Evolutionary conservation across 2,113 vertebrate species (phyloP).

Genomic region (Tapirus terrestris): DNA sequence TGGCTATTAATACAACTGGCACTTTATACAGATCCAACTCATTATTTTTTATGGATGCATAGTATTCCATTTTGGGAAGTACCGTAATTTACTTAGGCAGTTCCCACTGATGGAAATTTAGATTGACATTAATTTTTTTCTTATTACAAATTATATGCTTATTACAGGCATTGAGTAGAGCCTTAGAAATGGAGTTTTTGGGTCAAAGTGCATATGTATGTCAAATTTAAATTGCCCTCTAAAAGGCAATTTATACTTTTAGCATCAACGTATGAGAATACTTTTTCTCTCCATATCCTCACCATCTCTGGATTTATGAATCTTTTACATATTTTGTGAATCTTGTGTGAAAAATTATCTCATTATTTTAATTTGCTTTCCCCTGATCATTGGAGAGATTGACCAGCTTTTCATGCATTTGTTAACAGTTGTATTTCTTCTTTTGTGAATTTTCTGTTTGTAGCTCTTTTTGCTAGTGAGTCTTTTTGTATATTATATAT

Average conservation of each 20-base stretch:
- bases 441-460: neutral
- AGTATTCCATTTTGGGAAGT: neutral
- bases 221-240: conserved; percentile 12
- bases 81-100: neutral
- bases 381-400: neutral
- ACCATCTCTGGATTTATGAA: neutral
- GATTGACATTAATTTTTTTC: neutral
- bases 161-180: neutral
- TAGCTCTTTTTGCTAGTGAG: conserved; percentile 1
- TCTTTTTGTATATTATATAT: conserved; percentile 2
- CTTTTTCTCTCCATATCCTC: neutral
- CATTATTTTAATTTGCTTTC: conserved; percentile 35
- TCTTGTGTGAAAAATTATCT: neutral
- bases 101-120: neutral
- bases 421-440: neutral
- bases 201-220: neutral
- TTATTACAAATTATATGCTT: neutral
- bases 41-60: conserved; percentile 1
- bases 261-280: neutral
- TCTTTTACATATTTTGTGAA: conserved; percentile 14
- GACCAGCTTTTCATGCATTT: neutral
- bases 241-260: neutral
- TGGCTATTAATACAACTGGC: neutral
- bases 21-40: neutral
- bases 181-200: neutral